Conservation (phyloP, 1,140 invertebrate species). For the Bombus pyrosoma region DNA sequence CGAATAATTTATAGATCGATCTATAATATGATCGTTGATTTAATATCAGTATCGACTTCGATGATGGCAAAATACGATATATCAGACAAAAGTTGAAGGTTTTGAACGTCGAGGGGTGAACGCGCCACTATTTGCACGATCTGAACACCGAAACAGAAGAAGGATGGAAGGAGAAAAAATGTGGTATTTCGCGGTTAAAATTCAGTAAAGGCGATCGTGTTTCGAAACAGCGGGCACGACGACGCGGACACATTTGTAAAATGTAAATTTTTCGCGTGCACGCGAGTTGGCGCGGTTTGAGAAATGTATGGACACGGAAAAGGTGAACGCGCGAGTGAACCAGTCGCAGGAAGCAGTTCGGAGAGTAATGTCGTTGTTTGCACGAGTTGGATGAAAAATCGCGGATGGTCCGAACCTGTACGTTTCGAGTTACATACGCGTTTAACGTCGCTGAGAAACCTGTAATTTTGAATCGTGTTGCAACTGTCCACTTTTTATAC, state of each 20-base stretch:
- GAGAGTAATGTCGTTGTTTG: not conserved
- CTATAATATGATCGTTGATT: too few relatives aligned
- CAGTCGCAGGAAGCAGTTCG: not conserved
- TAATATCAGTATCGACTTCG: too few relatives aligned
- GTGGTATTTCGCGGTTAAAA: not conserved
- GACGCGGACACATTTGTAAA: not conserved
- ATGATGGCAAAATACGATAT: not conserved
- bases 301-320: slow-evolving; percentile 17
- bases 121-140: not conserved
- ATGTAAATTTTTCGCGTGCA: slow-evolving; percentile 35
- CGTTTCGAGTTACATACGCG: too few relatives aligned
- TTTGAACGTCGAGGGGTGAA: too few relatives aligned
- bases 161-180: not conserved
- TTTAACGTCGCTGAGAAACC: too few relatives aligned
- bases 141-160: not conserved
- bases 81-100: not conserved
- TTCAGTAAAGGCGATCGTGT: not conserved
- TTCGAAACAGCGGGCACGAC: not conserved
- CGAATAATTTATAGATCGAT: too few relatives aligned
- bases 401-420: not conserved
- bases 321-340: not conserved
- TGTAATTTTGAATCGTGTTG: not conserved
- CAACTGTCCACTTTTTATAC: not conserved
- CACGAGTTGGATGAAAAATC: not conserved
- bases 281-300: not conserved